phyloP scores from a whole-genome alignment of 2,113 vertebrate genomes.

The Nibea coibor region DNA sequence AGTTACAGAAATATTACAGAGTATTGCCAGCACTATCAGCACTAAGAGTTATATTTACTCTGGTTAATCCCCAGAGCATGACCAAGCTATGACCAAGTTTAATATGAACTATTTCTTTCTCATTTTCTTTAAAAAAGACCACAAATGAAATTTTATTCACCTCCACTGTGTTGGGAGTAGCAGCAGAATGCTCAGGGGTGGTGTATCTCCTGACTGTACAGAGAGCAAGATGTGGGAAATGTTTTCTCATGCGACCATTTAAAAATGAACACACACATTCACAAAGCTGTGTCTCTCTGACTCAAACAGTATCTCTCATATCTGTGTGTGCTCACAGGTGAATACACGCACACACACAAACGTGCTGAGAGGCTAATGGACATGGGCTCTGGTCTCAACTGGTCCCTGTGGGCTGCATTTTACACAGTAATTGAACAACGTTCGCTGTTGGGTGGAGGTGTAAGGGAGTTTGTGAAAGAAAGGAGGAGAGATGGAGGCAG shows the following conservation, averaged over 20 bases:
- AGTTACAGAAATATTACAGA: neutral
- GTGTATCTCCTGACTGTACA: neutral
- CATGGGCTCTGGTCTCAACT: neutral
- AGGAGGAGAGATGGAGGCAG: neutral
- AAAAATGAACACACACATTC: neutral
- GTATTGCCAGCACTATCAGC: neutral
- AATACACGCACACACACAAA: neutral
- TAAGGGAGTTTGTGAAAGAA: neutral
- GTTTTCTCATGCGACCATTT: neutral
- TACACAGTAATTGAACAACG: conserved; percentile 23
- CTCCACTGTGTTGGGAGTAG: neutral
- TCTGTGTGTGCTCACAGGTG: neutral
- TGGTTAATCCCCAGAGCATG: neutral
- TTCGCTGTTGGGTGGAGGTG: neutral
- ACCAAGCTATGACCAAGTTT: neutral
- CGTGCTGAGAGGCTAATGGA: conserved; percentile 24
- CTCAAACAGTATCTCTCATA: neutral
- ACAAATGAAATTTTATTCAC: neutral
- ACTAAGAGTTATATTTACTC: neutral
- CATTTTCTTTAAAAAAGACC: no score
- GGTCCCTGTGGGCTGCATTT: neutral
- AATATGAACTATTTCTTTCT: no score
- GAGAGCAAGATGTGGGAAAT: neutral
- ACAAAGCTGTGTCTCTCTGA: neutral
- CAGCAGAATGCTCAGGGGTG: neutral